Base-by-base conservation (phyloP, 2,888 invertebrate genomes). In the Ditylenchus weischeri region DNA sequence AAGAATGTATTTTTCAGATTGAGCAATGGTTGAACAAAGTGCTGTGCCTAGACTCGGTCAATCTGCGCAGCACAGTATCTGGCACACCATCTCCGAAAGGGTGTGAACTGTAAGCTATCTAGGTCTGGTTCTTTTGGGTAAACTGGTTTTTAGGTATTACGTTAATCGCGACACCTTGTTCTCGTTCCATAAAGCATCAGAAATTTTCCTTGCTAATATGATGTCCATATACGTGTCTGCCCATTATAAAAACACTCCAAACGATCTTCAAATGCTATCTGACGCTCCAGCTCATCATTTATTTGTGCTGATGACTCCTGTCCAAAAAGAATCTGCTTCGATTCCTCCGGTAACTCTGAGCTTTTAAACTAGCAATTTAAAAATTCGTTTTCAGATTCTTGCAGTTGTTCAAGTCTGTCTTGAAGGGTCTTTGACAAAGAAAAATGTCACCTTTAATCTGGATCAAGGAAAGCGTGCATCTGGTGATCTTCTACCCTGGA, bases 401-500 rank as follows among this genome's bases (percentile, higher is more conserved):
- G 82, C 73, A 8, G 78, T 81, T 3, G 75, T 82, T 15, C 82
- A 88, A 86, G 86, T 89, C n/a, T 88, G 88, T 74, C 83, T 89
- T 58, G 89, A 89, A 84, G 89, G 89, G 19, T 86, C 87, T 75
- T 86, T 89, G 36, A 87, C 87, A 57, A 88, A 88, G 68, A 83
- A 86, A 72, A 89, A 90, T 1, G 89, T 94, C 2, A 86, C 87
- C 4, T 90, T 90, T 80, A 90, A 90, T 38, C 86, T 95, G 65
- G 89, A 90, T 0, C 88, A 91, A 72, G 62, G 62, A 8, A 36
- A 47, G 19, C 89, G 92, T 79, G 92, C 94, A 0, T 89, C 93
- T 8, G 98, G 98, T 0, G 98, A 99, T 86, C 87, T 99, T 15
- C 93, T 99, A 76, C 98, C 98, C 0, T 99, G 98, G 98, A 95